Base-by-base conservation (phyloP, 2,888 invertebrate genomes). In the Thereva unica region DNA sequence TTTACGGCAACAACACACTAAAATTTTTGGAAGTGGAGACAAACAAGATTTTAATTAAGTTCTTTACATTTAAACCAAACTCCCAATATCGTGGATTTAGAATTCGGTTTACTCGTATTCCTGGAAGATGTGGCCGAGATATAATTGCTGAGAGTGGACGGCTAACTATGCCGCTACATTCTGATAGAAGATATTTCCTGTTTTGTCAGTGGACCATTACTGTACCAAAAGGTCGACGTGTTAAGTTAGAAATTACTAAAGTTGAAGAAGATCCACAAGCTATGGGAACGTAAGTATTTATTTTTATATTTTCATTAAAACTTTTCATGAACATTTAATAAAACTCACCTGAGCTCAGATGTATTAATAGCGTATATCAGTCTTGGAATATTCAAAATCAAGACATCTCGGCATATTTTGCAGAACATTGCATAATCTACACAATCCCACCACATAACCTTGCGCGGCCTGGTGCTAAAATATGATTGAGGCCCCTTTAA, bases 141-240 rank as follows among this genome's bases (percentile, higher is more conserved):
- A 71, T 92, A 1, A 84, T 80, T 5, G 84, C 85, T 1, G 79
- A 87, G 10, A 83, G 84, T 50, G 96, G 95, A 0, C 64, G 67
- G 8, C 55, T 75, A 12, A 64, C 67, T 4, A 50, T 72, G 2
- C 66, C 38, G 23, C 1, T 23, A 23, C 23, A 23, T 23, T 23
- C 23, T 23, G 23, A 23, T 23, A 23, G 23, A 23, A 23, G 23
- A 23, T 23, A 23, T 23, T 23, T 23, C 23, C 23, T 23, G 23
- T 82, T 83, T 47, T 93, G 93, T 73, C 78, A 79, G 5, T 92
- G 92, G 92, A 79, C 70, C n/a, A 88, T 91, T n/a, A 82, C 76
- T 4, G 88, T 87, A 1, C 87, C 88, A 0, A 78, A 80, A 73
- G 89, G 88, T 0, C 83, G 86, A 69, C 83, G 86, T 64, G 83